Percentiles rank a stretch among this genome's conserved stretches.
phyloP scores from a whole-genome alignment of 2,797 vertebrate genomes.

The Phrynocephalus vlangalii region DNA sequence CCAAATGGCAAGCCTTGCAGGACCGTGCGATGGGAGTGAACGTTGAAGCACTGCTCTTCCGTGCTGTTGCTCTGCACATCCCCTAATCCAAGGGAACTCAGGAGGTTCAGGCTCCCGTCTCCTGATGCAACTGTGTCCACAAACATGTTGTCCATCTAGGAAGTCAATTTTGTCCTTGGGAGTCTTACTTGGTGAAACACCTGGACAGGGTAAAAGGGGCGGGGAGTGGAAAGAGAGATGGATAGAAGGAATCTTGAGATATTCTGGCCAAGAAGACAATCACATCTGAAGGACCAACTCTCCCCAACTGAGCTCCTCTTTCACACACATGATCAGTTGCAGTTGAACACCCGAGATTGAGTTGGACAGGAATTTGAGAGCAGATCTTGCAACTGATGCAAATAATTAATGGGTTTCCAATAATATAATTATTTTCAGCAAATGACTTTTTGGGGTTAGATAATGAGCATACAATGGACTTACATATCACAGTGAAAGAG shows the following conservation, averaged over 20 bases:
- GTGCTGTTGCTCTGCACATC: slow-evolving; percentile 79
- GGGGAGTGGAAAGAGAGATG: too few species aligned
- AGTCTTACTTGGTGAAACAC: slow-evolving; percentile 42
- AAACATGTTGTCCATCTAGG: slow-evolving; percentile 42
- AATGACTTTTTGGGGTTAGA: too few species aligned
- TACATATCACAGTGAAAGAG: too few species aligned
- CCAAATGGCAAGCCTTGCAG: slow-evolving; percentile 94
- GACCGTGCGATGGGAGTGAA: slow-evolving; percentile 88
- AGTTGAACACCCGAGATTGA: too few species aligned
- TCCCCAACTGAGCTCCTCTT: background rate
- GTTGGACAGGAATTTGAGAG: background rate
- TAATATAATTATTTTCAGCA: too few species aligned
- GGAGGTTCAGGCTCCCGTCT: slow-evolving; percentile 47
- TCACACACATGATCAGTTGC: background rate
- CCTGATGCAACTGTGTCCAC: slow-evolving; percentile 63
- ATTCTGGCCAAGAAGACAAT: background rate
- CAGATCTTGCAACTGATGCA: background rate
- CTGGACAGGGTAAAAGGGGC: background rate
- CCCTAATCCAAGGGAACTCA: slow-evolving; percentile 72
- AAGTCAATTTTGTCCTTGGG: accelerated
- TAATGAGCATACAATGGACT: too few species aligned
- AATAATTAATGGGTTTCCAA: too few species aligned
- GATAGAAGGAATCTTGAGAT: background rate
- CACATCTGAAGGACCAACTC: background rate
- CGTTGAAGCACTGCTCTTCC: slow-evolving; percentile 84